Evolutionary conservation across 1,140 invertebrate species (phyloP).

Genomic region (Sitobion miscanthi): DNA sequence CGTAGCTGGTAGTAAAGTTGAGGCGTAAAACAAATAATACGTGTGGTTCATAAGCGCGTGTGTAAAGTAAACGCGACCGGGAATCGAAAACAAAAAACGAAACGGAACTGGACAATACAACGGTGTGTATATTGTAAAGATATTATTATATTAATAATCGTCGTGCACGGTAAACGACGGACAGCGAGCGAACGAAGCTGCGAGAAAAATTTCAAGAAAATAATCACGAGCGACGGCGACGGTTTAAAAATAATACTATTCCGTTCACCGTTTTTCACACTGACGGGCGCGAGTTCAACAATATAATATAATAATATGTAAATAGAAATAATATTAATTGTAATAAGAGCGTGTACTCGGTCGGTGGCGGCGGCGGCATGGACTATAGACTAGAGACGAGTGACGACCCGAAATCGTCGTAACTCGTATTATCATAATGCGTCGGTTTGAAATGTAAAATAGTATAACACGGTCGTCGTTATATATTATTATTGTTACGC

Average conservation of each 20-base stretch:
- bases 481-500: background rate
- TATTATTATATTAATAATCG: background rate
- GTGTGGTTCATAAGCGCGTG: background rate
- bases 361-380: background rate
- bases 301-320: background rate
- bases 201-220: background rate
- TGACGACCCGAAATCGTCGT: background rate
- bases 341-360: background rate
- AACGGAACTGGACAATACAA: background rate
- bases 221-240: background rate
- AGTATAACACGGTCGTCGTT: background rate
- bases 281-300: background rate
- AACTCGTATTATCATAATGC: background rate
- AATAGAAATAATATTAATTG: background rate
- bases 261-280: background rate
- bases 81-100: background rate
- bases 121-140: too few relatives aligned
- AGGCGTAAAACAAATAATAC: background rate
- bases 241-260: slow-evolving; percentile 8
- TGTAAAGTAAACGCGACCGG: background rate
- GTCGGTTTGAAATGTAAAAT: background rate
- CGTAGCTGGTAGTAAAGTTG: background rate
- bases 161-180: background rate
- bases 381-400: background rate
- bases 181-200: background rate